Evolutionary conservation across 2,888 invertebrate genomes (phyloP).

Genomic region (Morpho deidamia): DNA sequence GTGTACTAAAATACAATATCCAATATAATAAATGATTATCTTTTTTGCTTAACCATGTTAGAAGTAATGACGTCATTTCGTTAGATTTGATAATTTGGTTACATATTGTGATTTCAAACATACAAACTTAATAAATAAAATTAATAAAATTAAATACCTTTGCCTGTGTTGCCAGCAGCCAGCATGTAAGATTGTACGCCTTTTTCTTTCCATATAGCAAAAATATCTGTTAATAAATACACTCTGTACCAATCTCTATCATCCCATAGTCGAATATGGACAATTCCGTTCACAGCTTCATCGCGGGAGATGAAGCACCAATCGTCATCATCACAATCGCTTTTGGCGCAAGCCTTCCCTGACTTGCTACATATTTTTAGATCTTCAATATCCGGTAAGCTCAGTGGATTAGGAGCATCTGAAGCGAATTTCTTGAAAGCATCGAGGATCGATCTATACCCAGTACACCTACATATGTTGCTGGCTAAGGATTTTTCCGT

Average conservation of each 20-base stretch:
- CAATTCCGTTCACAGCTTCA: constrained; percentile 41
- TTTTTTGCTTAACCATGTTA: not conserved
- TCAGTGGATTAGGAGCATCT: constrained; percentile 50
- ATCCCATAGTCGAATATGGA: constrained; percentile 47
- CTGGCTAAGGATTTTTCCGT: constrained; percentile 83
- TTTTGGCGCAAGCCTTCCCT: constrained; percentile 12
- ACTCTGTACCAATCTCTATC: constrained; percentile 75
- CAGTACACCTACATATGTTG: constrained; percentile 86
- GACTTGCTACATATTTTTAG: constrained; percentile 40
- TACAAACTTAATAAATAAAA: constrained; percentile 45
- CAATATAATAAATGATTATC: too few species aligned
- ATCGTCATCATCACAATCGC: constrained; percentile 28
- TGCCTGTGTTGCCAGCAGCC: constrained; percentile 75
- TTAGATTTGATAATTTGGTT: not conserved
- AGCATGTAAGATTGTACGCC: constrained; percentile 77
- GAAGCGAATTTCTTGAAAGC: constrained; percentile 80
- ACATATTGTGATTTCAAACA: not conserved
- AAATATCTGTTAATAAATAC: constrained; percentile 65
- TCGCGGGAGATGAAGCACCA: constrained; percentile 67
- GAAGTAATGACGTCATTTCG: not conserved
- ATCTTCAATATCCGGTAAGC: constrained; percentile 51
- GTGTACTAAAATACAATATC: too few species aligned
- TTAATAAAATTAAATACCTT: constrained; percentile 22
- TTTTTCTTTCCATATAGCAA: constrained; percentile 63
- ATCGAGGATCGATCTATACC: constrained; percentile 80